Percentiles rank a stretch among this genome's conserved stretches.
These are phyloP conservation scores for Elysia crispata DNA, from an alignment of 2,888 invertebrate species.

Conservation along the genomic window DNA sequence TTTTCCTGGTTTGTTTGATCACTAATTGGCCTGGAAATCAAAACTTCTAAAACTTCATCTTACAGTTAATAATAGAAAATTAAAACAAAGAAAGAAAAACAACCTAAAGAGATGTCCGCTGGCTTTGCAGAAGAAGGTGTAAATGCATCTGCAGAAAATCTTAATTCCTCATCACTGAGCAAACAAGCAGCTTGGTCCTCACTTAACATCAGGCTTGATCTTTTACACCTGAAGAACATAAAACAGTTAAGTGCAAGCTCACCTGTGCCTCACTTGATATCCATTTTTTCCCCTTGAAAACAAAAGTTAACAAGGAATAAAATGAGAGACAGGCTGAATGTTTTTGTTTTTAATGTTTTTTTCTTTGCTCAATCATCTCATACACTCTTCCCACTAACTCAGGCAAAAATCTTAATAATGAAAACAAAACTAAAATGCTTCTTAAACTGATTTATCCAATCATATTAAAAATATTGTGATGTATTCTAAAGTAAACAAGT, in stretches of 20 bases:
- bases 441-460: too few species aligned
- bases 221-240: slow-evolving; percentile 57
- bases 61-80: background rate
- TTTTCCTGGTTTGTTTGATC: too few species aligned
- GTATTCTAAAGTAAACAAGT: too few species aligned
- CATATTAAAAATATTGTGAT: too few species aligned
- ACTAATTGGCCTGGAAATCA: background rate
- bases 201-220: slow-evolving; percentile 64
- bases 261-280: too few species aligned
- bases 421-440: too few species aligned
- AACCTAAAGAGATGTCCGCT: slow-evolving; percentile 52
- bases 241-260: too few species aligned
- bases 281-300: too few species aligned
- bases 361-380: too few species aligned
- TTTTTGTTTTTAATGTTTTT: too few species aligned
- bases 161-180: slow-evolving; percentile 59
- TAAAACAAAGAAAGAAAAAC: background rate
- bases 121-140: slow-evolving; percentile 34
- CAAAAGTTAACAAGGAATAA: background rate
- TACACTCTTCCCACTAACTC: too few species aligned
- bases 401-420: too few species aligned
- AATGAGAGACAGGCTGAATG: background rate
- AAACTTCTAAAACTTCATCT: background rate
- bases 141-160: slow-evolving; percentile 44
- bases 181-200: slow-evolving; percentile 67